Evolutionary conservation across 1,140 invertebrate genomes (phyloP).

Genomic region (Meloidogyne exigua): DNA sequence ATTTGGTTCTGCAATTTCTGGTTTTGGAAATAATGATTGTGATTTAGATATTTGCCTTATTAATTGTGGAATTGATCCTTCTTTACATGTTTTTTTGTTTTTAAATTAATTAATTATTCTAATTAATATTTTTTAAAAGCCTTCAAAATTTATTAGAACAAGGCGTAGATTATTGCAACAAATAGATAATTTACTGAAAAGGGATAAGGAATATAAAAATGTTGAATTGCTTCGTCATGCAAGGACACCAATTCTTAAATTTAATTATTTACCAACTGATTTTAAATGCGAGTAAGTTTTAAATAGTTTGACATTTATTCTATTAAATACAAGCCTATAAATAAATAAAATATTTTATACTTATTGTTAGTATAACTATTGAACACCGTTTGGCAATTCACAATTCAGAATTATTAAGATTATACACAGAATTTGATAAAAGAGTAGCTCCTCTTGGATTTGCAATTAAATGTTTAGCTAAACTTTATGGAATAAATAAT

Average conservation of each 20-base stretch:
- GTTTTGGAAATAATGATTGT: slow-evolving; percentile 23
- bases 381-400: slow-evolving; percentile 18
- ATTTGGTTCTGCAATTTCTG: slow-evolving; percentile 21
- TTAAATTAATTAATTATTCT: background rate
- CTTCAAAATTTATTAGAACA: background rate
- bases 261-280: background rate
- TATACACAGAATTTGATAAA: slow-evolving; percentile 16
- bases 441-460: slow-evolving; percentile 15
- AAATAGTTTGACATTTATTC: background rate
- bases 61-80: slow-evolving; percentile 7
- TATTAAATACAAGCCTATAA: too few relatives aligned
- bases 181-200: background rate
- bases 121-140: background rate
- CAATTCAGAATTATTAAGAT: slow-evolving; percentile 18
- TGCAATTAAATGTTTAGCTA: slow-evolving; percentile 24
- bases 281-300: slow-evolving; percentile 26
- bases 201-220: background rate
- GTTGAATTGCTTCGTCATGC: background rate
- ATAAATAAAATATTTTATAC: too few relatives aligned
- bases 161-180: background rate
- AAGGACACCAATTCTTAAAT: slow-evolving; percentile 21
- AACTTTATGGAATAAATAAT: slow-evolving; percentile 23
- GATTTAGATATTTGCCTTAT: slow-evolving; percentile 26
- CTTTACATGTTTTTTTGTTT: slow-evolving; percentile 8
- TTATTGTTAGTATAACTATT: slow-evolving; percentile 19